phyloP scores from a whole-genome alignment of 2,888 invertebrate species.

The Tiliacea aurago region DNA sequence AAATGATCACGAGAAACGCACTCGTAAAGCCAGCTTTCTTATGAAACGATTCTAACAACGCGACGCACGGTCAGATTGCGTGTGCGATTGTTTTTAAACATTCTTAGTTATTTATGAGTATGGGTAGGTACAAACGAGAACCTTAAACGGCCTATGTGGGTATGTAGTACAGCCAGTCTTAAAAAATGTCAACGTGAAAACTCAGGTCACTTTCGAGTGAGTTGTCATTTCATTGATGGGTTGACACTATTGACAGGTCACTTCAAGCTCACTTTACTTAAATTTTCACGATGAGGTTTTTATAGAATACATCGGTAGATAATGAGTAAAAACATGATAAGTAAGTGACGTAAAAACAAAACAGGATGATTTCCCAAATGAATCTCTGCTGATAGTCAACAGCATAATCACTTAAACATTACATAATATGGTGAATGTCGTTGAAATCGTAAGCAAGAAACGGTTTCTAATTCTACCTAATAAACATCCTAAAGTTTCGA shows the following conservation, averaged over 20 bases:
- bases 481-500: too few species aligned
- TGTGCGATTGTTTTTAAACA: constrained; percentile 18
- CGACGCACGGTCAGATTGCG: constrained; percentile 21
- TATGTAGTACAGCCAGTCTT: neutral
- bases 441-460: too few species aligned
- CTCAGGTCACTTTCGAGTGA: too few species aligned
- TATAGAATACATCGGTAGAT: neutral
- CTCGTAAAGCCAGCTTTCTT: constrained; percentile 30
- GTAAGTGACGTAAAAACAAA: too few species aligned
- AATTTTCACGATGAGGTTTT: too few species aligned
- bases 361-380: neutral
- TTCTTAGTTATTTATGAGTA: neutral
- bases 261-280: too few species aligned
- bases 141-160: neutral
- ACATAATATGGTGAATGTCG: neutral
- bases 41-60: constrained; percentile 15
- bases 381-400: neutral
- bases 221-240: too few species aligned
- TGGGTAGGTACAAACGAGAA: neutral
- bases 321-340: neutral
- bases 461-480: too few species aligned
- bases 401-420: too few species aligned
- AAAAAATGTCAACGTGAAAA: too few species aligned
- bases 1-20: constrained; percentile 33
- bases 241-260: too few species aligned